phyloP scores from a whole-genome alignment of 2,888 invertebrate genomes.

The Crepidodera aurea region DNA sequence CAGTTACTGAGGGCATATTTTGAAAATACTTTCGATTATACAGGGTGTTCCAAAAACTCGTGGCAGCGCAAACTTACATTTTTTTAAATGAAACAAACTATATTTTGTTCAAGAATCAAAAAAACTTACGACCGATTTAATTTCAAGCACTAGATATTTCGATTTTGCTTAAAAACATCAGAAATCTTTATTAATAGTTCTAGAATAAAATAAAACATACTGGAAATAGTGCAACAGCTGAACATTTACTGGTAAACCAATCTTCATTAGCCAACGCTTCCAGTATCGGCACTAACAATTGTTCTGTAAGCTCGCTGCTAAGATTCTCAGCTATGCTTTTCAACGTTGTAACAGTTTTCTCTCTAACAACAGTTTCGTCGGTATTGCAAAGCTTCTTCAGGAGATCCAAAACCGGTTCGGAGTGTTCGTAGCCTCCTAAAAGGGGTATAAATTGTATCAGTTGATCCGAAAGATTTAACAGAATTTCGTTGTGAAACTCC shows the following conservation, averaged over 20 bases:
- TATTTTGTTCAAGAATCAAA: too few species aligned
- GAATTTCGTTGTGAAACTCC: conserved; percentile 53
- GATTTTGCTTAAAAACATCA: too few species aligned
- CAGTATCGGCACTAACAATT: conserved; percentile 49
- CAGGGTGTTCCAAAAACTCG: conserved; percentile 49
- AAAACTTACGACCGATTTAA: too few species aligned
- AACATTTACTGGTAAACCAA: conserved; percentile 54
- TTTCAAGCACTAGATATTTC: too few species aligned
- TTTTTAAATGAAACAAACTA: too few species aligned
- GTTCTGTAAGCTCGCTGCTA: conserved; percentile 47
- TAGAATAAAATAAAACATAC: too few species aligned
- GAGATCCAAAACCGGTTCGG: conserved; percentile 50
- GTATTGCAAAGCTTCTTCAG: conserved; percentile 51
- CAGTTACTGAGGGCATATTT: too few species aligned
- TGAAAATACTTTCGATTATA: too few species aligned
- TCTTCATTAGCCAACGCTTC: conserved; percentile 47
- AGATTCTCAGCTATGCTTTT: conserved; percentile 47
- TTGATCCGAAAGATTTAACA: conserved; percentile 53
- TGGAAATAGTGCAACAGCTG: conserved; percentile 48
- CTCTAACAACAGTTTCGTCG: conserved; percentile 54
- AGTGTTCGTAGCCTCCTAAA: conserved; percentile 54
- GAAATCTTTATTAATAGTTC: too few species aligned
- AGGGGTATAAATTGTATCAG: conserved; percentile 52
- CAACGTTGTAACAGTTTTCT: conserved; percentile 51
- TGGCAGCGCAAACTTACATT: too few species aligned